phyloP scores from a whole-genome alignment of 2,888 invertebrate genomes.

The Tineola bisselliella region DNA sequence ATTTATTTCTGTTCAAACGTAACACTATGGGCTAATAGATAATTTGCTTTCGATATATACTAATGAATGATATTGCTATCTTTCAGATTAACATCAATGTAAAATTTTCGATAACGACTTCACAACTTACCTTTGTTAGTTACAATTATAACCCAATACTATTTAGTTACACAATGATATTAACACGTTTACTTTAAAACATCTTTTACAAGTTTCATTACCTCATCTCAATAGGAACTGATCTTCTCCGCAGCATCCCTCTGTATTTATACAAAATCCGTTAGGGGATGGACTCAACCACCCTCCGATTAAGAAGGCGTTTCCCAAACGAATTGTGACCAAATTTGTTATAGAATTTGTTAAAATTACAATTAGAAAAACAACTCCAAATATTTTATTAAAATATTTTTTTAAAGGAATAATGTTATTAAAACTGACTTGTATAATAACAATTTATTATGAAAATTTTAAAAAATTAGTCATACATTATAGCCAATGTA shows the following conservation, averaged over 20 bases:
- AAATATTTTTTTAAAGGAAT: too few relatives aligned
- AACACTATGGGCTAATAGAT: too few relatives aligned
- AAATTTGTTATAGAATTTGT: not conserved
- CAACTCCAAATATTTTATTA: too few relatives aligned
- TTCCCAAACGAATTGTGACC: not conserved
- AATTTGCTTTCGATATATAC: too few relatives aligned
- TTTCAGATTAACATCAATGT: too few relatives aligned
- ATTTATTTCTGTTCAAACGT: too few relatives aligned
- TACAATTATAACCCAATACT: not conserved
- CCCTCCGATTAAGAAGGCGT: not conserved
- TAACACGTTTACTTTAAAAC: not conserved
- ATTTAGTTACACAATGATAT: not conserved
- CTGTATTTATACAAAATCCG: not conserved
- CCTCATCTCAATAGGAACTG: not conserved
- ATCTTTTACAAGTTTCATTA: not conserved
- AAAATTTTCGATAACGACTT: too few relatives aligned
- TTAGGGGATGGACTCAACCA: constrained; percentile 1
- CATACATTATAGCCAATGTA: not conserved
- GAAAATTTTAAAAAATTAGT: not conserved
- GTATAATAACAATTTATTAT: too few relatives aligned
- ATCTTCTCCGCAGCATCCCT: constrained; percentile 11
- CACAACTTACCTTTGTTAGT: not conserved
- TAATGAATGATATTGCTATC: too few relatives aligned
- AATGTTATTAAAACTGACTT: too few relatives aligned
- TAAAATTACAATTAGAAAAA: too few relatives aligned